Base-by-base conservation (phyloP, 2,888 invertebrate genomes). In the Drosophila mercatorum region DNA sequence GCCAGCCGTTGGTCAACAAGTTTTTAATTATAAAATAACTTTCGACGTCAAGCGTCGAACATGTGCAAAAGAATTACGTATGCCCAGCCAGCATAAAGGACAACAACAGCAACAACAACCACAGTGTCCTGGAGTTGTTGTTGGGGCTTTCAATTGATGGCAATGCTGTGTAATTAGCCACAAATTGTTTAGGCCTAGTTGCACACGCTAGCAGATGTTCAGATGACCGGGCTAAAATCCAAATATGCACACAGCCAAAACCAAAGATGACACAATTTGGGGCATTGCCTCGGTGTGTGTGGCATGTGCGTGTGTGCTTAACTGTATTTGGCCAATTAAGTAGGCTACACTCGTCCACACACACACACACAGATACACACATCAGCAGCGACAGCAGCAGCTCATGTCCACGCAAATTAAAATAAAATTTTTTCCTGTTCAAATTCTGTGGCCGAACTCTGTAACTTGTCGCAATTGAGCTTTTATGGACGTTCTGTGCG, bases 21-120 rank as follows among this genome's bases (percentile, higher is more conserved):
- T 62, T 85, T 88, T 81, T 90, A 90, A 90, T 85, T 90, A 90
- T 89, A 89, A 90, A 85, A 90, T 90, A 85, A 87, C 89, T 78
- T 76, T 85, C 55, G 62, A 57, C 36, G 47, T 34, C 36, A 36
- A 46, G 41, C 34, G 55, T 55, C 17, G 49, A 28, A 57, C 72
- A 80, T 81, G 53, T 67, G 67, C 65, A 60, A 68, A 72, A 68
- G 74, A 81, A 68, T 81, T 73, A 65, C 81, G 52, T 57, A 78
- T 67, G 77, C 77, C 71, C 38, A 41, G 26, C 22, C 8, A n/a
- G 10, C 17, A 34, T 17, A 12, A 36, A 36, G 57, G 44, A 11
- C 67, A 53, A 22, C 46, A 66, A 64, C 70, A 68, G 28, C 22
- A 44, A 26, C 46, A 47, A 62, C 53, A 58, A 26, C 46, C 28